These are phyloP conservation scores for Alligator sinensis DNA, from an alignment of 2,113 vertebrate species.

Conservation along the genomic window DNA sequence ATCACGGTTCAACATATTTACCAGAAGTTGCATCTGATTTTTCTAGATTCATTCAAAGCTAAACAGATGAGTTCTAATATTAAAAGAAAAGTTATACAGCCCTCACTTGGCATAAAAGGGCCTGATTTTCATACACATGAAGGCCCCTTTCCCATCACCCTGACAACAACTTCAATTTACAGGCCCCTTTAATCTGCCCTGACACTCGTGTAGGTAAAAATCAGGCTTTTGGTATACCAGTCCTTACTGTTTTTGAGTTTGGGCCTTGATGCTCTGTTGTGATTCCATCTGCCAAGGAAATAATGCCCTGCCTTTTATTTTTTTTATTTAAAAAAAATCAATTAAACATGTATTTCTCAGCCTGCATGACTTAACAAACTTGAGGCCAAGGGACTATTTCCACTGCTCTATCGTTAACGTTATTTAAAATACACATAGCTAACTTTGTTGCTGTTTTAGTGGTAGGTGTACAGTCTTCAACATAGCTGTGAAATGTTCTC, in stretches of 20 bases:
- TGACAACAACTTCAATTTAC: neutral
- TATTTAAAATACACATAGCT: neutral
- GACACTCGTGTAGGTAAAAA: neutral
- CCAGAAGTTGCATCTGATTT: neutral
- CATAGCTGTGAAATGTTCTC: neutral
- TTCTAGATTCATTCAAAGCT: neutral
- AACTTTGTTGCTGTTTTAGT: constrained; percentile 7
- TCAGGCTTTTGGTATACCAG: constrained; percentile 1
- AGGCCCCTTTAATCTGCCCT: neutral
- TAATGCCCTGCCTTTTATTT: neutral
- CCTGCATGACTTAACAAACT: neutral
- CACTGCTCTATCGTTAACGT: neutral
- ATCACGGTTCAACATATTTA: neutral
- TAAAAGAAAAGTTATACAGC: neutral
- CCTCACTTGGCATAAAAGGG: constrained; percentile 13
- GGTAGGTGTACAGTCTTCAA: neutral
- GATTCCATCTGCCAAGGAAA: constrained; percentile 15
- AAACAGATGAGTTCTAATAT: constrained; percentile 34
- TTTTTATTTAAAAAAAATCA: neutral
- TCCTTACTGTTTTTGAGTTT: neutral
- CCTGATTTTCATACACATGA: neutral
- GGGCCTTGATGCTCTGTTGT: neutral
- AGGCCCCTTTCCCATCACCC: neutral
- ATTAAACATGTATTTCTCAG: constrained; percentile 1
- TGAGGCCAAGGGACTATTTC: constrained; percentile 1